Base-by-base conservation (phyloP, 2,113 vertebrate genomes). In the Sigmodon hispidus region DNA sequence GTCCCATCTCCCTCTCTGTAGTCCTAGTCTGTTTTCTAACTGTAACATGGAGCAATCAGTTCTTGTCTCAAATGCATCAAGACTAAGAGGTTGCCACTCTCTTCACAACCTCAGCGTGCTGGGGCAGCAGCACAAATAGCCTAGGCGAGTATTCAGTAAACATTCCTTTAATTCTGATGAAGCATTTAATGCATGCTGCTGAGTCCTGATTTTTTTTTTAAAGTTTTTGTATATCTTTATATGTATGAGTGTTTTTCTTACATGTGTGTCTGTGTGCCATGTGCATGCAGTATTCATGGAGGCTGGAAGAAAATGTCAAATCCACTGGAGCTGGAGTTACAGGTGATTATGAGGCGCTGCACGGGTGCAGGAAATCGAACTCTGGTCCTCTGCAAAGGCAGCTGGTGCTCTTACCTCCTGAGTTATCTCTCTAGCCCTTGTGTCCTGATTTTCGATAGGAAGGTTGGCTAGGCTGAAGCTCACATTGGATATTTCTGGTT, bases 121-220 rank as follows among this genome's bases (percentile, higher is more conserved):
- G 13, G 55, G 63, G 65, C 26, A 21, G 5, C 0, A 63, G 7
- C 36, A 0, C 1, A 43, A 4, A 34, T 13, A 1, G 13, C 59
- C 59, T 31, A 21, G 43, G n/a, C 26, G 34, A 22, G 36, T 69
- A 1, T 34, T 79, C 15, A 1, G 0, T 2, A 31, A 59, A 19
- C 4, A 21, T 8, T 45, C 13, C 19, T 0, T 0, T 36, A 43
- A 48, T 52, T 70, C 21, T 22, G 19, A 2, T 34, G 69, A n/a
- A 45, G 24, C n/a, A 50, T 1, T 34, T 21, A 40, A 31, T 22
- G 3, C 19, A 45, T 15, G 17, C 19, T 7, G 4, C 40, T 24
- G 1, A 81, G 2, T 81, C 31, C 94, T 22, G 76, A 50, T 6
- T 15, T 15, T 59, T 61, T 65, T 40, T 29, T 43, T 22, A 21